A percentile compares a stretch with the other conserved stretches of the same genome.
phyloP scores from a whole-genome alignment of 2,888 invertebrate species.

The Sarcophaga caerulescens region DNA sequence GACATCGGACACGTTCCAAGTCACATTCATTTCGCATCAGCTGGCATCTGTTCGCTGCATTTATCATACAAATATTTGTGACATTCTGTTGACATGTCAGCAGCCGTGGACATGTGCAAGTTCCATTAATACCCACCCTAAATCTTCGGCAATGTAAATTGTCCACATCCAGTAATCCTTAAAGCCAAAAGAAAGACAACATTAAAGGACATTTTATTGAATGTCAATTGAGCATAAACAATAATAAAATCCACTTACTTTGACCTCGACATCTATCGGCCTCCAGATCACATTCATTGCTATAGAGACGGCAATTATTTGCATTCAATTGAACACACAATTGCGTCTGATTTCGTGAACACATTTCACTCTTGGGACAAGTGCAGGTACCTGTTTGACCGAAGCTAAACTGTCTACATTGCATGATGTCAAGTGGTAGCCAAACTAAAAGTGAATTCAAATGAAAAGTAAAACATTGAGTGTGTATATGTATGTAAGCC shows the following conservation, averaged over 20 bases:
- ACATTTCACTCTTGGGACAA: constrained; percentile 48
- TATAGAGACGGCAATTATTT: constrained; percentile 45
- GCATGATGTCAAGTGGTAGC: constrained; percentile 51
- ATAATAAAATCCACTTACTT: constrained; percentile 37
- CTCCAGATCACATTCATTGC: constrained; percentile 52
- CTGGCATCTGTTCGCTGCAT: constrained; percentile 32
- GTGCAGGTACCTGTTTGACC: constrained; percentile 49
- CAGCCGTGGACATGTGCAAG: constrained; percentile 31
- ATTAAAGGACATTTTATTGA: constrained; percentile 29
- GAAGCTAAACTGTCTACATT: constrained; percentile 37
- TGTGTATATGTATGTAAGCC: not conserved
- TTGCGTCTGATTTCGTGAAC: constrained; percentile 41
- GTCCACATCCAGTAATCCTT: constrained; percentile 32
- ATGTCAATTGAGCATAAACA: not conserved
- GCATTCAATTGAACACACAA: constrained; percentile 42
- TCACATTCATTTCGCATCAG: constrained; percentile 37
- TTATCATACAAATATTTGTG: constrained; percentile 52
- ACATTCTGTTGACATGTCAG: constrained; percentile 36
- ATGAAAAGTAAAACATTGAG: not conserved
- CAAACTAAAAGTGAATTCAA: constrained; percentile 42
- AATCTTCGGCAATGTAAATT: constrained; percentile 44
- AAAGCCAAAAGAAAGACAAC: not conserved
- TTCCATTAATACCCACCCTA: constrained; percentile 10
- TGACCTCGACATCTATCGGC: constrained; percentile 42
- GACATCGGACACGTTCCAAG: not conserved